Evolutionary conservation across 1,140 invertebrate species (phyloP), one percentile per base, ranked within the genome.

Genomic region (Heliothis virescens): DNA sequence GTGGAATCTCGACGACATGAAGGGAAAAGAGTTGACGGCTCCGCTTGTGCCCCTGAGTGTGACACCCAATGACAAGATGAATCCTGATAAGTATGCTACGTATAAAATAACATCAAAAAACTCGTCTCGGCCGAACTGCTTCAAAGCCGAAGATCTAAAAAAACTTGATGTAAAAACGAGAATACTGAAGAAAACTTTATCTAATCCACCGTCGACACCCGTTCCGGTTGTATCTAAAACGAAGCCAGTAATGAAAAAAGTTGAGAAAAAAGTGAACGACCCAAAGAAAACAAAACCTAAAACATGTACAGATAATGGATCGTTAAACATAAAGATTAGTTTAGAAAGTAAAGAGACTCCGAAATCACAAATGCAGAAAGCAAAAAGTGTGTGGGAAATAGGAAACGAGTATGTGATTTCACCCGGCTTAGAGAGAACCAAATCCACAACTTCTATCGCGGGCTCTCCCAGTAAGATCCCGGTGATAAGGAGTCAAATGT

Each of bases 381-480:
- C 95, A 53, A 96, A 94, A 86, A 96, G 95, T 71, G 89, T 96
- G 63, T 95, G 95, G 93, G 95, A 96, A 85, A 90, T 96, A 59
- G 92, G 94, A 48, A 94, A 94, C 72, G 89, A 92, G 85, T 79
- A 90, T 13, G 84, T 83, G 12, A 79, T 92, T 79, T 81, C 88
- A 75, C 86, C 91, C 26, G 88, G 85, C 79, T 87, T 95, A 80
- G 93, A 95, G 83, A 93, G 94, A 83, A 95, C 95, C 15, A 94
- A 92, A 84, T 95, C 95, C 26, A 92, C 91, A 52, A 93, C 94
- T 92, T 95, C 95, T 95, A 95, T 95, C 90, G 86, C 94, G 91
- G 94, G 94, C 86, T 95, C 94, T 95, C 91, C 92, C 29, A 95
- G 95, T 83, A 95, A 95, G 93, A 96, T 96, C 90, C 95, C 95